A percentile compares a stretch with the other conserved stretches of the same genome.
Conservation (phyloP, 2,797 vertebrate species). For the Pygocentrus nattereri region DNA sequence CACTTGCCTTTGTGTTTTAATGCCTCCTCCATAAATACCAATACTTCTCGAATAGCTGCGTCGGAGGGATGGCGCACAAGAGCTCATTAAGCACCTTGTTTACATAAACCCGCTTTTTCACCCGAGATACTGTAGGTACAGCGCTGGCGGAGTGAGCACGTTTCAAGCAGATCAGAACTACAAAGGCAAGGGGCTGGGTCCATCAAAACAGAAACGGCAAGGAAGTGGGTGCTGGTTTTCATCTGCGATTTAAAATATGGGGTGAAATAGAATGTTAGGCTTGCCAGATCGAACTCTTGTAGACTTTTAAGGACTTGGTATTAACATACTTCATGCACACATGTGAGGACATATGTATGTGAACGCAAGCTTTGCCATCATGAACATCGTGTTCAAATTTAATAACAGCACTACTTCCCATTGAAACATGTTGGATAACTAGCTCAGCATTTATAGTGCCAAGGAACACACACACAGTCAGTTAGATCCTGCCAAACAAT, state of each 20-base stretch:
- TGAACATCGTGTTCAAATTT: constrained; percentile 57
- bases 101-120: constrained; percentile 49
- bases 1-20: constrained; percentile 60
- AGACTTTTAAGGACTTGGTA: constrained; percentile 34
- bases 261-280: constrained; percentile 29
- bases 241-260: constrained; percentile 45
- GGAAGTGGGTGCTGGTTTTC: constrained; percentile 43
- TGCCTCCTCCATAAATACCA: constrained; percentile 64
- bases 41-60: constrained; percentile 52
- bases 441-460: constrained; percentile 55
- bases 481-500: constrained; percentile 43
- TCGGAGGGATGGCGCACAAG: constrained; percentile 35
- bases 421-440: constrained; percentile 57
- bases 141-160: constrained; percentile 28
- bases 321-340: not conserved
- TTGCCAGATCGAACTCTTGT: constrained; percentile 34
- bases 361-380: constrained; percentile 24
- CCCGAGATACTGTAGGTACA: constrained; percentile 40
- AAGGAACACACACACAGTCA: constrained; percentile 52
- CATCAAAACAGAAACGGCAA: constrained; percentile 47
- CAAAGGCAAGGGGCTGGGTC: constrained; percentile 48
- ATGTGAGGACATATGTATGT: not conserved
- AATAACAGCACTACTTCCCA: constrained; percentile 49
- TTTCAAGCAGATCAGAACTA: constrained; percentile 48
- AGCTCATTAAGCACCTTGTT: constrained; percentile 63